A percentile compares a stretch with the other conserved stretches of the same genome.
phyloP scores from a whole-genome alignment of 2,888 invertebrate genomes.

The Microplitis deprimator region DNA sequence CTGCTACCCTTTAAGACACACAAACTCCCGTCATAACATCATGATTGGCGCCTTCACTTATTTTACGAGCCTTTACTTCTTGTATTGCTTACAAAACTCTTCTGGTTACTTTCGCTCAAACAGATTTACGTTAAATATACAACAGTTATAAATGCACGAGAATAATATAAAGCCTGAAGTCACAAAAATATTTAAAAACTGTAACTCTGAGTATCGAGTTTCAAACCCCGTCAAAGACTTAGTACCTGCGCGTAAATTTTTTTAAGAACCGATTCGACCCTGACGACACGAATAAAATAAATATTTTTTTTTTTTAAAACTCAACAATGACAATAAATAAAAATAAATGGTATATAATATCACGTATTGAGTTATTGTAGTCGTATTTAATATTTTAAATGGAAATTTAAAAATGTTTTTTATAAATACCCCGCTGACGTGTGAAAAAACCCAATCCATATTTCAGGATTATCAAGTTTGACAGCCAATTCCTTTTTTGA shows the following conservation, averaged over 20 bases:
- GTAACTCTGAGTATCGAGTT: not conserved
- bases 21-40: conserved; percentile 43
- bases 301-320: too few species aligned
- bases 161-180: not conserved
- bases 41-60: conserved; percentile 44
- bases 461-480: conserved; percentile 22
- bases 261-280: too few species aligned
- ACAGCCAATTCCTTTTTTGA: not conserved
- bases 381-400: not conserved
- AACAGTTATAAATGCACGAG: not conserved
- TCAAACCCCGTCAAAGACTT: not conserved
- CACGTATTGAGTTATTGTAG: not conserved
- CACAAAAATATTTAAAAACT: not conserved
- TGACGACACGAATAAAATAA: too few species aligned
- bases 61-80: conserved; percentile 16
- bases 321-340: too few species aligned
- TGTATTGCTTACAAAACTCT: conserved; percentile 24
- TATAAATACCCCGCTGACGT: conserved; percentile 17
- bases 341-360: too few species aligned
- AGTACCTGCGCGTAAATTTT: too few species aligned
- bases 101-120: conserved; percentile 10
- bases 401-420: not conserved
- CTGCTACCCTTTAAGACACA: conserved; percentile 11
- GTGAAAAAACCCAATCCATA: conserved; percentile 28
- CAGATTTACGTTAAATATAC: not conserved